A percentile compares a stretch with the other conserved stretches of the same genome.
Evolutionary conservation across 2,113 vertebrate genomes (phyloP).

Genomic region (Butorides virescens): DNA sequence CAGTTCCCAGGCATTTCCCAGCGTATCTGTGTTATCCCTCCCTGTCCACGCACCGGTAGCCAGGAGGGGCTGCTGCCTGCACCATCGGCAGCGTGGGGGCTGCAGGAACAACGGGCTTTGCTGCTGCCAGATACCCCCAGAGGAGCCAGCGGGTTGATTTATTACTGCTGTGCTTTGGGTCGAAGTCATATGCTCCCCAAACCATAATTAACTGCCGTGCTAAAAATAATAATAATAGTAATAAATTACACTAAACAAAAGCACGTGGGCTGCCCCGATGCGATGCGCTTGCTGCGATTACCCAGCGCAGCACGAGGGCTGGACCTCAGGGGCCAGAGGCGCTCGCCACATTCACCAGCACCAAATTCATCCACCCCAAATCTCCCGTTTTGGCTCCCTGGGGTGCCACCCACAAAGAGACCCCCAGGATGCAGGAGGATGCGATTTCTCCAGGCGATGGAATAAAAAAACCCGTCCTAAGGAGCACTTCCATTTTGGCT

Average conservation of each 20-base stretch:
- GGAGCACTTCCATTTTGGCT: neutral
- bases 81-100: accelerated
- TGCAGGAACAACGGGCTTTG: neutral
- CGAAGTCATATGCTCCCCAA: neutral
- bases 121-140: neutral
- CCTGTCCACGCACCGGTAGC: accelerated
- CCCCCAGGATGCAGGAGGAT: accelerated
- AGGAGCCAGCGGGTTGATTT: neutral
- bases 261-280: accelerated
- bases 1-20: neutral
- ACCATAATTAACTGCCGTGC: neutral
- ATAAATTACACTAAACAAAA: neutral
- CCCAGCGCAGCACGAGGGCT: neutral
- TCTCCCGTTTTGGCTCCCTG: neutral
- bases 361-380: neutral
- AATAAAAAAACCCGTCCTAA: neutral
- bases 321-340: accelerated
- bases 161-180: neutral
- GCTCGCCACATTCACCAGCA: accelerated
- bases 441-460: accelerated
- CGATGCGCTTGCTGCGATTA: neutral
- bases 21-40: accelerated
- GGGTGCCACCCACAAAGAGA: neutral
- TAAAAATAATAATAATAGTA: neutral
- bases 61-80: neutral